Evolutionary conservation across 1,140 invertebrate genomes (phyloP), one percentile per base, ranked within the genome.

Genomic region (Acromyrmex charruanus): DNA sequence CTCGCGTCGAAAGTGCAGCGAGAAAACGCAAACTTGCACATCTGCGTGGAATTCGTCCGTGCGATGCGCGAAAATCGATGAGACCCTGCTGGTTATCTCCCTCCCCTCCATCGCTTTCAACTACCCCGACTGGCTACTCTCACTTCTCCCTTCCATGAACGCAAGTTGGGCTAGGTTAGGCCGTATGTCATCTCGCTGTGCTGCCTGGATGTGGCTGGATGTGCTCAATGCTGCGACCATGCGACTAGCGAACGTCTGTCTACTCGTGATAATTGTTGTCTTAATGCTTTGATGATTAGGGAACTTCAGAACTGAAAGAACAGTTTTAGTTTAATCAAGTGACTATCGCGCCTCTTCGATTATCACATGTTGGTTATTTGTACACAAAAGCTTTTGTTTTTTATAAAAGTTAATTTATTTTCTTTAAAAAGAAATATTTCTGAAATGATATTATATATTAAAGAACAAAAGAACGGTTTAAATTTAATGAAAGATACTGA

Each of bases 21-120:
- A 61, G 39, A 59, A 59, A 31, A 75, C 55, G 55, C 69, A 58
- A 63, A 84, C 80, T 84, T 84, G 25, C 59, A 44, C 59, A 55
- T 80, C 39, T 44, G 68, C 81, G 49, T 61, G 53, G 85, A 86
- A 81, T 88, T 86, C 80, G 71, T 77, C 86, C 90, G 85, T 68
- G 65, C 87, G 74, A 86, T 81, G 79, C 85, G 69, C 88, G 88
- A 89, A 89, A 89, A 90, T 90, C 88, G 77, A 90, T 90, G 89
- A 59, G 53, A 59, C 51, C 65, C 77, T 75, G 86, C 88, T 77
- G 65, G 51, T 87, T 86, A 66, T 74, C 74, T 44, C 79, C 35
- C 51, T 10, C 16, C 79, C 35, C 51, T 12, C 16, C n/a, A 39
- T 59, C 49, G n/a, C 44, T 18, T 12, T 16, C 58, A 59, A 18